Evolutionary conservation across 2,113 vertebrate species (phyloP).

Genomic region (Petaurus breviceps): DNA sequence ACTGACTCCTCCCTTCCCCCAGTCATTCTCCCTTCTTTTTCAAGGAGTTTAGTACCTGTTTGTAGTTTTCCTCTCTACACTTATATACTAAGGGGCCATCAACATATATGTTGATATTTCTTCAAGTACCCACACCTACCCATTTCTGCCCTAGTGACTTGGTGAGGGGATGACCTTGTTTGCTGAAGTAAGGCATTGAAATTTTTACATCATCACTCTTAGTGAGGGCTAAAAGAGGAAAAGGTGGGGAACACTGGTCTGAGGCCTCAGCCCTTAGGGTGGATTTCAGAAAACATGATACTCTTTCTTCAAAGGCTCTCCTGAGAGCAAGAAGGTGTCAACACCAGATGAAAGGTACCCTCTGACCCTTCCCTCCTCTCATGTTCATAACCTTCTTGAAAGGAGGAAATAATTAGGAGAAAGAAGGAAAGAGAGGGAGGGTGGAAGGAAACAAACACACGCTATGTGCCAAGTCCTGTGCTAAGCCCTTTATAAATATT

Average conservation of each 20-base stretch:
- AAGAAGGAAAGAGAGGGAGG: no score
- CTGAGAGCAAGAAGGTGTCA: background rate
- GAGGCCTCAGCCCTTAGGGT: background rate
- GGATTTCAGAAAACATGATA: background rate
- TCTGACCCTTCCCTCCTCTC: no score
- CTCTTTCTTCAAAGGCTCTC: background rate
- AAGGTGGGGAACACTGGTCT: no score
- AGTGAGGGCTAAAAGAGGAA: background rate
- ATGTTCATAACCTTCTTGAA: no score
- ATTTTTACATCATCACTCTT: accelerated
- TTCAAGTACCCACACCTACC: background rate
- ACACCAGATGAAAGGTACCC: no score
- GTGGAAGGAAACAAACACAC: no score
- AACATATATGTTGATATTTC: background rate
- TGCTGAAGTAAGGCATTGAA: background rate
- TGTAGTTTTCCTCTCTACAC: background rate
- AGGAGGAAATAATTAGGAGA: no score
- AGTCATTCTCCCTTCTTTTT: no score
- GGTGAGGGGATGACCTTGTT: background rate
- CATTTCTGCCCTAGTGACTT: background rate
- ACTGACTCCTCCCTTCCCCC: background rate
- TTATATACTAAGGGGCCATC: no score
- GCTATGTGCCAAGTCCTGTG: no score
- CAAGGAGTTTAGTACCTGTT: no score
- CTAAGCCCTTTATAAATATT: no score